Evolutionary conservation across 1,140 invertebrate species (phyloP).

Genomic region (Helicoverpa armigera): DNA sequence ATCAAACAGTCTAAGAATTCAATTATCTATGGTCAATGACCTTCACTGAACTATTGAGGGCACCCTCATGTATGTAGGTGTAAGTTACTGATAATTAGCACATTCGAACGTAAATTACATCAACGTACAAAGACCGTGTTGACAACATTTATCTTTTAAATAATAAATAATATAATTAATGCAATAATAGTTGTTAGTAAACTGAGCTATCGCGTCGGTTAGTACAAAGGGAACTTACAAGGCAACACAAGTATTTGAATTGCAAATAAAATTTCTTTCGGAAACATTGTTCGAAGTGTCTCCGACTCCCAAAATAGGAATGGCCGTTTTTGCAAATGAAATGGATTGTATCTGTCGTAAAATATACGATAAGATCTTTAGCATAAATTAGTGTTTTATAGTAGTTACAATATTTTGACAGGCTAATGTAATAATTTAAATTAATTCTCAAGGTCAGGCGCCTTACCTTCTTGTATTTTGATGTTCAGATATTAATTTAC

Average conservation of each 20-base stretch:
- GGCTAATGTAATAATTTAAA: background rate
- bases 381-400: background rate
- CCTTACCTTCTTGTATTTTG: background rate
- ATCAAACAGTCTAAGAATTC: conserved; percentile 25
- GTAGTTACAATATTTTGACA: background rate
- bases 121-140: conserved; percentile 44
- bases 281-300: background rate
- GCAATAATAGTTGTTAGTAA: conserved; percentile 6
- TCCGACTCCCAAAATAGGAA: background rate
- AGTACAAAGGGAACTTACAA: conserved; percentile 23
- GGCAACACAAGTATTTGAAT: conserved; percentile 31
- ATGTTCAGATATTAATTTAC: conserved; percentile 20
- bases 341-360: background rate
- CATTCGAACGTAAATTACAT: conserved; percentile 41
- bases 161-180: conserved; percentile 34
- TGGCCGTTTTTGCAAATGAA: background rate
- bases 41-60: conserved; percentile 29
- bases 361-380: background rate
- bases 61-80: conserved; percentile 1
- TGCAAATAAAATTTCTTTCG: conserved; percentile 19
- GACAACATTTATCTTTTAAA: conserved; percentile 42
- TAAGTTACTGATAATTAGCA: conserved; percentile 38
- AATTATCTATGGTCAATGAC: conserved; percentile 41
- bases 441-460: background rate
- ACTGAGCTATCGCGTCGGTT: conserved; percentile 30